phyloP scores from a whole-genome alignment of 2,797 vertebrate genomes.

The Yasuhikotakia modesta region DNA sequence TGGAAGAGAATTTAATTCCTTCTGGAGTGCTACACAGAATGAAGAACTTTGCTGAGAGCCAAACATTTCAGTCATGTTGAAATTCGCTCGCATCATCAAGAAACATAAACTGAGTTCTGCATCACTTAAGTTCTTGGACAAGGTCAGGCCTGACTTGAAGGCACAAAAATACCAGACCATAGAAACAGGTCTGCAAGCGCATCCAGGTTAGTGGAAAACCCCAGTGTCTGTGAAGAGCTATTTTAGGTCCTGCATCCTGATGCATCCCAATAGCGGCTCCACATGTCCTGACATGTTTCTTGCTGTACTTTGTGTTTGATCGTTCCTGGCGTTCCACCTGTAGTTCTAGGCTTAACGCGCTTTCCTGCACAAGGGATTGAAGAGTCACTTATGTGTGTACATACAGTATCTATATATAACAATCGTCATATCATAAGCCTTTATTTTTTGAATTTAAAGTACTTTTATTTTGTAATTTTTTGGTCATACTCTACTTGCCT shows the following conservation, averaged over 20 bases:
- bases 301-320: slow-evolving; percentile 23
- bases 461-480: slow-evolving; percentile 64
- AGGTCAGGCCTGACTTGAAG: slow-evolving; percentile 2
- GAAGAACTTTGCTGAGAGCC: slow-evolving; percentile 16
- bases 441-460: slow-evolving; percentile 65
- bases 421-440: slow-evolving; percentile 73
- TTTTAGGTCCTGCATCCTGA: slow-evolving; percentile 11
- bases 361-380: slow-evolving; percentile 59
- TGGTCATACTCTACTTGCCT: slow-evolving; percentile 54
- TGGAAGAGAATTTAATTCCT: background rate
- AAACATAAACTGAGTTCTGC: background rate
- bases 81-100: background rate
- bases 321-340: slow-evolving; percentile 18
- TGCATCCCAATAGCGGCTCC: background rate
- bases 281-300: background rate
- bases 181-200: slow-evolving; percentile 11
- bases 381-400: slow-evolving; percentile 69
- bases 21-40: background rate
- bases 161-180: background rate
- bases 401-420: slow-evolving; percentile 64
- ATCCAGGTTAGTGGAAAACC: slow-evolving; percentile 22
- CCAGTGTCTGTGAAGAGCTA: background rate
- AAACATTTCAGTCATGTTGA: background rate
- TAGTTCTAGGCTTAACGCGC: slow-evolving; percentile 22
- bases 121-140: background rate